Base-by-base conservation (phyloP, 2,797 vertebrate species). In the Catostomus latipinnis region DNA sequence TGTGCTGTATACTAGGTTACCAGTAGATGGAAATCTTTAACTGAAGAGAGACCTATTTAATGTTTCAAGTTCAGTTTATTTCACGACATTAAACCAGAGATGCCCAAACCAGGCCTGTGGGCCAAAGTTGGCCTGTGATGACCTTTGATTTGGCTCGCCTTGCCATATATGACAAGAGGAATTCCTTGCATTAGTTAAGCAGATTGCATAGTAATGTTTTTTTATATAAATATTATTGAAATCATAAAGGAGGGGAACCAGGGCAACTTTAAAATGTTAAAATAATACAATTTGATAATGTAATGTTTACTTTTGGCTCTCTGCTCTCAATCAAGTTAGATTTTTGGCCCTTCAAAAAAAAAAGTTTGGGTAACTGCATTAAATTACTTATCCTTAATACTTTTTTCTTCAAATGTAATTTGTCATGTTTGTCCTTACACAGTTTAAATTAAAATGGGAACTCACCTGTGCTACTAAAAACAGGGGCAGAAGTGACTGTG, bases 391-490 rank as follows among this genome's bases (percentile, higher is more conserved):
- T 63, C 58, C 8, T 22, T 13, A 34, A 62, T 34, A 10, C 10
- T 53, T 53, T 18, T 13, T 63, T 45, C 12, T n/a, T 63, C 4
- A 3, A 34, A 34, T 34, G 34, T 34, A 56, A 43, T n/a, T 45
- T 12, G 6, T 22, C 8, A 14, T 14, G 58, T 1, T 62, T 34
- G 43, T 65, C 12, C 50, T 54, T 22, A 56, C 13, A 18, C 14
- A 9, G n/a, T 43, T 67, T 16, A 57, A 58, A 57, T 73, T 1
- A 57, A 52, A 8, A 12, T 6, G 12, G 16, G 18, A 11, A 50
- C 89, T 91, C 75, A 93, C 92, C 78, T 62, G 52, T 76, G 5
- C 54, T 80, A 74, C n/a, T 86, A 13, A 84, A 53, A 57, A 52
- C 48, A 50, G 87, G 56, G 48, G 52, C 48, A n/a, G 86, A 69